Evolutionary conservation across 2,113 vertebrate species (phyloP).

Genomic region (Cricetomys ansorgei): DNA sequence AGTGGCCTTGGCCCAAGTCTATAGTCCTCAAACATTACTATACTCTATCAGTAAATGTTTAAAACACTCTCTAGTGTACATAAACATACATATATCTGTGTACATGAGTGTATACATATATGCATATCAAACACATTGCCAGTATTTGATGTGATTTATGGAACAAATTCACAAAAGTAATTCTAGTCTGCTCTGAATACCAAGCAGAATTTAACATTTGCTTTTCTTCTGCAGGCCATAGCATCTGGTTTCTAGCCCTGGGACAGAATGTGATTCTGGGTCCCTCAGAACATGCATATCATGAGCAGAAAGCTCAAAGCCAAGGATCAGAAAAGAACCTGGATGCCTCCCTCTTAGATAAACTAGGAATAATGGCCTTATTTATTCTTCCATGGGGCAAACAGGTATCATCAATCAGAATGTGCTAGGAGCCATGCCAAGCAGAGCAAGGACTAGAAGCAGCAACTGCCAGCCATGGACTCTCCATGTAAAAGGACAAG

Average conservation of each 20-base stretch:
- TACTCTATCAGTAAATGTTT: neutral
- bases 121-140: neutral
- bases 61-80: neutral
- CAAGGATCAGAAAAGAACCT: neutral
- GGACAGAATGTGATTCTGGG: neutral
- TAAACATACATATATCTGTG: neutral
- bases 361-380: neutral
- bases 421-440: neutral
- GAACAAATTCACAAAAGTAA: conserved; percentile 19
- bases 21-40: neutral
- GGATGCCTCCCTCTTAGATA: neutral
- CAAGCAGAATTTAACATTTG: conserved; percentile 56
- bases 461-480: neutral
- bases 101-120: neutral
- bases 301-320: neutral
- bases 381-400: neutral
- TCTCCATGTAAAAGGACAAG: neutral
- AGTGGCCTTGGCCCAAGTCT: neutral
- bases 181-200: conserved; percentile 34
- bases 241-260: conserved; percentile 34
- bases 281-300: neutral
- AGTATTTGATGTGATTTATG: neutral
- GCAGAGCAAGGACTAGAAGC: neutral
- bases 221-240: neutral
- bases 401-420: neutral